Evolutionary conservation across 1,140 invertebrate genomes (phyloP), one percentile per base, ranked within the genome.

Genomic region (Danaus plexippus): DNA sequence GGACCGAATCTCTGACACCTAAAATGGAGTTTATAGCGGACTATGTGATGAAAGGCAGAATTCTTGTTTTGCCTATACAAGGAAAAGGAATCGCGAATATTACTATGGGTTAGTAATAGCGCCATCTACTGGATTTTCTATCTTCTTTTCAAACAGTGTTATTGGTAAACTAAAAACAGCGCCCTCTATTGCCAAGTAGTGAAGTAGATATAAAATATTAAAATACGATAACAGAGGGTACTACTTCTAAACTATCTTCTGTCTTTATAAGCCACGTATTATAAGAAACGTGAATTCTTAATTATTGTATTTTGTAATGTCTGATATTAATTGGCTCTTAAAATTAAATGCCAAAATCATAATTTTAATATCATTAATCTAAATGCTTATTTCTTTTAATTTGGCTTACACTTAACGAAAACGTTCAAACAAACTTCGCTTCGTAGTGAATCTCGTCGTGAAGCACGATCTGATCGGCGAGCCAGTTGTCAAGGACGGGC

Each of bases 11-110:
- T 64, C 60, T 85, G 18, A 82, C 88, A 54, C 69, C 88, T 59
- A 70, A 80, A 71, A 75, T 92, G 59, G 88, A 90, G 59, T 90
- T 92, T 64, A 69, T 91, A 6, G 90, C 89, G 0, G 88, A 93
- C 66, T 94, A 94, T 62, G 89, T 90, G 47, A 87, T 94, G 71
- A 88, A 89, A 13, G 93, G 93, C 22, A 89, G 90, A 49, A 89
- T 94, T 50, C 69, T 94, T 4, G 67, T 94, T 11, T 67, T 94
- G 32, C 92, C 92, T 0, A 91, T 94, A 13, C 89, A 85, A n/a
- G 93, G 93, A 42, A 87, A 89, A 55, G 93, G 93, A 7, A 80
- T 89, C 44, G 90, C 90, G 0, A 93, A 93, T 62, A 89, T 94
- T 9, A 92, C 91, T 6, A 88, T 93, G 75, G 64, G 91, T 92